phyloP scores from a whole-genome alignment of 2,888 invertebrate species.

The Ommatoiulus sabulosus region DNA sequence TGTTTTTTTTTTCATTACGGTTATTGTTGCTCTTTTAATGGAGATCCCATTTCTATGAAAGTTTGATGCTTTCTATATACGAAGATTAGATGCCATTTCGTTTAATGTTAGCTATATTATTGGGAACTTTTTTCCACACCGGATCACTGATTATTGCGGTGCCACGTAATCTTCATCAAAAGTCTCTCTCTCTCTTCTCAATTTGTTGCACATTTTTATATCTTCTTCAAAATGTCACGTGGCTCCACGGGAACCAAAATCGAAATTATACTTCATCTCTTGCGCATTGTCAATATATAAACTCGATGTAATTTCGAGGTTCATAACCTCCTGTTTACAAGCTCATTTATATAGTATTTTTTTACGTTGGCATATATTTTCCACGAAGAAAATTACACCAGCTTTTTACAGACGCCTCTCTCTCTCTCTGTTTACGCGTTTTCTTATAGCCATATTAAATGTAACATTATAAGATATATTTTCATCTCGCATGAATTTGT shows the following conservation, averaged over 20 bases:
- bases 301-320: background rate
- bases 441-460: conserved; percentile 37
- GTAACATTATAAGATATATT: conserved; percentile 49
- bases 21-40: background rate
- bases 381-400: background rate
- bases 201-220: background rate
- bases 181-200: background rate
- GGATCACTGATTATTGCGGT: too few species aligned
- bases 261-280: too few species aligned
- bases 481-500: conserved; percentile 35
- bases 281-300: background rate
- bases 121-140: background rate
- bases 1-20: background rate
- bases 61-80: background rate
- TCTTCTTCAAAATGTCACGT: too few species aligned
- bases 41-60: background rate
- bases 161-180: background rate
- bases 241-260: too few species aligned
- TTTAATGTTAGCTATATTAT: background rate
- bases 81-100: background rate
- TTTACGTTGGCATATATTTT: background rate
- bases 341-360: background rate
- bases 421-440: background rate
- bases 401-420: background rate
- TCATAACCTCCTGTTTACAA: background rate